Base-by-base conservation (phyloP, 2,797 vertebrate genomes). In the Acipenser transmontanus region DNA sequence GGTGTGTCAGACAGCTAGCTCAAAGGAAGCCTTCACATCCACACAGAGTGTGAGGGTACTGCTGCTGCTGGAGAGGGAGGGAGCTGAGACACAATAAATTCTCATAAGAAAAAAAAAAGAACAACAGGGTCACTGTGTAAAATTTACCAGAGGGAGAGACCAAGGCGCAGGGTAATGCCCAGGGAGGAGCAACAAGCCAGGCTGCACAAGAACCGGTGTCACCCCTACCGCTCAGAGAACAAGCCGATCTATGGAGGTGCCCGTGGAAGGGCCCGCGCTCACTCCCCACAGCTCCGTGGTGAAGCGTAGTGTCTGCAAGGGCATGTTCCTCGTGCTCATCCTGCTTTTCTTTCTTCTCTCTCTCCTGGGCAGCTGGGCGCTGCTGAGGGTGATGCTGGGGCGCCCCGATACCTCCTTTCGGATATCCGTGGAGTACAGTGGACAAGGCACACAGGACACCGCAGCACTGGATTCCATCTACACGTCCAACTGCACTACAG, bases 281-380 rank as follows among this genome's bases (percentile, higher is more conserved):
- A 91, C 82, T 62, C 76, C 78, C 17, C 10, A 8, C 59, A 12
- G 7, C 20, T 66, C 51, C 66, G 52, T 9, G n/a, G 9, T 54
- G 52, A 54, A 54, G n/a, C 52, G 13, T 49, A 17, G 70, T 4
- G 56, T 74, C 7, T 76, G 69, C 50, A 65, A 62, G 57, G 59
- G 81, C 0, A 80, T 84, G 69, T 80, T 80, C 72, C 79, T 87
- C 68, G 60, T 87, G 64, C 65, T 89, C 56, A n/a, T 82, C 65
- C 76, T 91, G 57, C 87, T 81, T 70, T 74, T 90, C 49, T 82
- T 92, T 80, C 79, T 89, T 79, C 81, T 91, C 68, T 91, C 78
- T 91, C 85, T 91, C 68, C 86, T 92, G 65, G 87, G 86, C 87
- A 92, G 90, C 85, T 92, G 90, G 90, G 88, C 87, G 0, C 83